A percentile compares a stretch with the other conserved stretches of the same genome.
These are phyloP conservation scores for Drosophila jambulina DNA, from an alignment of 1,140 invertebrate species.

Conservation along the genomic window DNA sequence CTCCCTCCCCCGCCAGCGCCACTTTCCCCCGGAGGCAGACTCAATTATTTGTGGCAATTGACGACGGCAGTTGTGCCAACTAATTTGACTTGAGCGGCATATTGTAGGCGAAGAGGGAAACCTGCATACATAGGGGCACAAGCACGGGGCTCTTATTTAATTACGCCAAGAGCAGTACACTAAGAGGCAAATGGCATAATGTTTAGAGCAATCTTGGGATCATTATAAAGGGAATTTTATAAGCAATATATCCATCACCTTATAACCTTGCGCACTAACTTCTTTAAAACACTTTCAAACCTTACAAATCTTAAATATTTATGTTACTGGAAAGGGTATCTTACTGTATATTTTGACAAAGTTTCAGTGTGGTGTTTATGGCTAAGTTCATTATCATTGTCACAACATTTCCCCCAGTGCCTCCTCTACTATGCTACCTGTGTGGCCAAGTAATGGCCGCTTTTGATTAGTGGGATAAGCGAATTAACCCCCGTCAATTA, in stretches of 20 bases:
- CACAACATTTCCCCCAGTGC: slow-evolving; percentile 7
- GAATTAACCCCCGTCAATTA: slow-evolving; percentile 46
- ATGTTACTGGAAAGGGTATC: not conserved
- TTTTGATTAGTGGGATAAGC: slow-evolving; percentile 25
- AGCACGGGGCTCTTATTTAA: slow-evolving; percentile 35
- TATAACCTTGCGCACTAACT: not conserved
- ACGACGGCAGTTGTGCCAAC: slow-evolving; percentile 65
- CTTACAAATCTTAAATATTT: not conserved
- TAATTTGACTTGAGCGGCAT: slow-evolving; percentile 73
- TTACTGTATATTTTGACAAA: not conserved
- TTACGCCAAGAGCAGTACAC: slow-evolving; percentile 15
- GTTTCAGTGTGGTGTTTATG: not conserved
- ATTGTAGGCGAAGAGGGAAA: slow-evolving; percentile 53
- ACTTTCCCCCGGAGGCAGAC: slow-evolving; percentile 45
- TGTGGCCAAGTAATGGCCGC: slow-evolving; percentile 23
- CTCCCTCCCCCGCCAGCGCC: not conserved
- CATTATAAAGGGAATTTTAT: not conserved
- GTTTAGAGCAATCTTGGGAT: not conserved
- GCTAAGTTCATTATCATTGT: not conserved
- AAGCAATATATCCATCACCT: not conserved
- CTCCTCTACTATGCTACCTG: slow-evolving; percentile 1
- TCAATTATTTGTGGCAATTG: slow-evolving; percentile 80
- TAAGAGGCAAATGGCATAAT: not conserved
- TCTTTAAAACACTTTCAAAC: not conserved
- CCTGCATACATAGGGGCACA: slow-evolving; percentile 3